These are phyloP conservation scores for Propithecus coquereli DNA, from an alignment of 2,113 vertebrate species.

Conservation along the genomic window DNA sequence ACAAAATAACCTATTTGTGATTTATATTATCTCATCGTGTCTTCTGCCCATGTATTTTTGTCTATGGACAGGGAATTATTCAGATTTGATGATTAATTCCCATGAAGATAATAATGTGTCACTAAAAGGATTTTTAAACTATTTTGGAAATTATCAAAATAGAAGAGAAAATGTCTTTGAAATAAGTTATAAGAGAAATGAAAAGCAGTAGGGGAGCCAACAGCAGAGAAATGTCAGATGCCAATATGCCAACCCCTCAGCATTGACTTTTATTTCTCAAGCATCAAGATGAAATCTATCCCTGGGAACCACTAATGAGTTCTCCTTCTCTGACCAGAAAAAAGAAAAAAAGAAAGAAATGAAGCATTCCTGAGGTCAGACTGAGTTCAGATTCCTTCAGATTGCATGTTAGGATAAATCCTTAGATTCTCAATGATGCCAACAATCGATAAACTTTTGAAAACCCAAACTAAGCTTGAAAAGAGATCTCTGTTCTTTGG, in stretches of 20 bases:
- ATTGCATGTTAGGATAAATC: not conserved
- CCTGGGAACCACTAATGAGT: not conserved
- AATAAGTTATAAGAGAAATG: not conserved
- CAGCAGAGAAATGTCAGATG: not conserved
- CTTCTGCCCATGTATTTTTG: not conserved
- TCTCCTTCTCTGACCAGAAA: not conserved
- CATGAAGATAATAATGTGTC: not conserved
- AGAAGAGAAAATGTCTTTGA: constrained; percentile 6
- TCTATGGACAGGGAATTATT: not conserved
- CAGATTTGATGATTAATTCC: not conserved
- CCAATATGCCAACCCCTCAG: fast-evolving
- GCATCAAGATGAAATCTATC: not conserved
- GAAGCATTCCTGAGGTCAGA: not conserved
- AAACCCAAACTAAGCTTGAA: not conserved
- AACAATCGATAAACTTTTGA: constrained; percentile 10
- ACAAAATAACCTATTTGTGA: constrained; percentile 25
- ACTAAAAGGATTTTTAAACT: not conserved
- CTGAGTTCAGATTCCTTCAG: not conserved
- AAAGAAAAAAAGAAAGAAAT: not conserved
- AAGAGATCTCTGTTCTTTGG: not conserved
- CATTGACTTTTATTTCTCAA: not conserved
- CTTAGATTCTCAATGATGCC: not conserved
- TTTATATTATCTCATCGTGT: not conserved
- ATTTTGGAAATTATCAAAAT: constrained; percentile 43
- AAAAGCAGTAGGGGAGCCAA: not conserved